Evolutionary conservation across 2,797 vertebrate species (phyloP), one percentile per base, ranked within the genome.

Genomic region (Chelidonichthys spinosus): DNA sequence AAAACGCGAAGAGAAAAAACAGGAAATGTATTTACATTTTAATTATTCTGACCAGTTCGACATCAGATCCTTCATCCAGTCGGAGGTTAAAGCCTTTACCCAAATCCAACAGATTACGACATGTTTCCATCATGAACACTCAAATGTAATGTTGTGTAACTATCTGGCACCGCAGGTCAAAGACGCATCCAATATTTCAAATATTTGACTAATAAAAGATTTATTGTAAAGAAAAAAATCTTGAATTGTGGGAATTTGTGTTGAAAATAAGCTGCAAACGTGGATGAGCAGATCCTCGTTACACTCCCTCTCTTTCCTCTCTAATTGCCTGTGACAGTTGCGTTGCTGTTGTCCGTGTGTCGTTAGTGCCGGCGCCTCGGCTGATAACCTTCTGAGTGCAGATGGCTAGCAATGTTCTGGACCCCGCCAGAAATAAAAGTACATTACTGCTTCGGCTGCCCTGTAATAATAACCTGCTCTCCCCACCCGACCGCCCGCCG

Each of bases 371-470:
- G 73, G 73, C 55, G 46, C 63, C 69, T 65, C 72, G 0, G 44
- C 54, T 80, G 82, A 87, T 85, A 76, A 82, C 79, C 79, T 54
- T 72, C 80, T 35, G 58, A 83, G 76, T 55, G 74, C 84, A 86
- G 81, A 84, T 71, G 78, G 68, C 66, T 58, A 15, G 63, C 74
- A 68, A 80, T 81, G 78, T 74, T 85, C 76, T 74, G 80, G 77
- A 10, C 15, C 58, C 71, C 40, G 73, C 85, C 84, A 88, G 87
- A 86, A 90, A 88, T 85, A 85, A 86, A 25, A 89, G 72, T n/a
- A 56, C 87, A 82, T 85, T 76, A 83, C 60, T 72, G 59, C 70
- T 72, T 71, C 67, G 76, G 84, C 84, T 77, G 79, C 79, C 61
- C 72, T 17, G 35, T 74, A 81, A 83, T 88, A 82, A 83, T 74